Evolutionary conservation across 2,888 invertebrate genomes (phyloP).

Genomic region (Pristionchus entomophagus): DNA sequence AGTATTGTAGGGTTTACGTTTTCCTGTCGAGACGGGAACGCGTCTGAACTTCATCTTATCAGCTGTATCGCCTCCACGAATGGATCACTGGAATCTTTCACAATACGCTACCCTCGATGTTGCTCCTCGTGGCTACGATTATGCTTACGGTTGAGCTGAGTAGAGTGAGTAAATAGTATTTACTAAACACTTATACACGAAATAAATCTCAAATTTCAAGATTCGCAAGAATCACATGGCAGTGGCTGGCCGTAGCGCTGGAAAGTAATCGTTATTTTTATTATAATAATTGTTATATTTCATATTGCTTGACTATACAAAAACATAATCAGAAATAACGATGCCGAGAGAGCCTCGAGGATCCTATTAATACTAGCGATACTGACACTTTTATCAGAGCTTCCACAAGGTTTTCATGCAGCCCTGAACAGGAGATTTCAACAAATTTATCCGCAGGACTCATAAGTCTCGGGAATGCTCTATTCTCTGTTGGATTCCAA

Average conservation of each 20-base stretch:
- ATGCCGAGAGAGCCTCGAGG: too few relatives aligned
- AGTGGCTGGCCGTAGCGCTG: neutral
- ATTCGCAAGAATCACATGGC: neutral
- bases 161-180: neutral
- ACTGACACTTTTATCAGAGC: too few relatives aligned
- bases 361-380: too few relatives aligned
- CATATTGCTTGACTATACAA: too few relatives aligned
- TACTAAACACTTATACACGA: neutral
- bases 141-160: neutral
- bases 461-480: too few relatives aligned
- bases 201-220: neutral
- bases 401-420: too few relatives aligned
- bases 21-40: too few relatives aligned
- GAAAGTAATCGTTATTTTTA: neutral
- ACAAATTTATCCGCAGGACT: too few relatives aligned
- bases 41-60: neutral
- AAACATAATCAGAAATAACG: too few relatives aligned
- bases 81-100: neutral
- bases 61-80: neutral
- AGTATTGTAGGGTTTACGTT: neutral
- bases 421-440: too few relatives aligned
- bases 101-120: neutral
- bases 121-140: neutral
- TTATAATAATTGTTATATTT: too few relatives aligned
- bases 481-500: too few relatives aligned